Conservation (phyloP, 2,888 invertebrate genomes). For the Laothoe populi region DNA sequence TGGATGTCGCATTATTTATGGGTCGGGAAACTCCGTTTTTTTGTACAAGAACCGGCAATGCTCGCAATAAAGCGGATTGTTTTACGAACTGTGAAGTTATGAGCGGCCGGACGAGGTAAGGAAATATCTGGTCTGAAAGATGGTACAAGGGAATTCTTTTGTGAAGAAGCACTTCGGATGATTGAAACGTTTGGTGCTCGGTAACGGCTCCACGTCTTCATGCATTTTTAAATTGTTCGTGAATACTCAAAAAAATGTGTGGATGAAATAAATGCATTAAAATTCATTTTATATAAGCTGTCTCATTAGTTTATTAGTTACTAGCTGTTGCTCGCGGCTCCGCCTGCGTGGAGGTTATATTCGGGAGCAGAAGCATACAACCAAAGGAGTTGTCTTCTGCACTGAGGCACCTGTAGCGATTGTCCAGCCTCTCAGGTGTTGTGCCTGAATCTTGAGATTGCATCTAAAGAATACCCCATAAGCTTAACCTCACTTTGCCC, state of each 20-base stretch:
- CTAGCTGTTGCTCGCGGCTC: no score
- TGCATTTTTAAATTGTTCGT: background rate
- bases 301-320: no score
- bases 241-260: background rate
- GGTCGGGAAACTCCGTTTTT: conserved; percentile 31
- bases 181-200: conserved; percentile 8
- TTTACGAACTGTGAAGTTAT: conserved; percentile 34
- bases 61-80: conserved; percentile 33
- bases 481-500: no score
- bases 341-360: no score
- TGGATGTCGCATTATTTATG: conserved; percentile 36
- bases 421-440: no score
- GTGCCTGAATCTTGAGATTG: no score
- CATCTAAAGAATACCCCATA: no score
- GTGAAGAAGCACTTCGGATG: conserved; percentile 9
- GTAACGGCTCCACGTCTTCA: background rate
- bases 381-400: no score
- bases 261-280: no score
- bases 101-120: conserved; percentile 4
- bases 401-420: no score
- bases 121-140: conserved; percentile 13
- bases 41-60: conserved; percentile 31
- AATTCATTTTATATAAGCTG: no score
- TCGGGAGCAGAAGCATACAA: no score
- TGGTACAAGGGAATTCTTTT: conserved; percentile 2